phyloP scores from a whole-genome alignment of 2,113 vertebrate genomes.

The Pogonocichla stellata region DNA sequence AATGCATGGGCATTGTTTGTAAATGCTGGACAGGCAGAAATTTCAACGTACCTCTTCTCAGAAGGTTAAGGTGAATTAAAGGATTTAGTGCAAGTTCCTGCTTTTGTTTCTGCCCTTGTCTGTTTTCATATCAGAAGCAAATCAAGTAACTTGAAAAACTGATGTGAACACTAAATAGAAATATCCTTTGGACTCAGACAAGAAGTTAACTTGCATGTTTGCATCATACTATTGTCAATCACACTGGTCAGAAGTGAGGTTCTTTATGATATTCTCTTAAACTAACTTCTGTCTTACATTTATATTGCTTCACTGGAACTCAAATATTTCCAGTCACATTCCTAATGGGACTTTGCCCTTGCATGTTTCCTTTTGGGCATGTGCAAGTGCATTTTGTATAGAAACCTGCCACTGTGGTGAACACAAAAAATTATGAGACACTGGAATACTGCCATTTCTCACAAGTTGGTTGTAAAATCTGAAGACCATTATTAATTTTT shows the following conservation, averaged over 20 bases:
- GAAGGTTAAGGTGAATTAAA: neutral
- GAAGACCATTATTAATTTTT: neutral
- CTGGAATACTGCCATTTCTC: neutral
- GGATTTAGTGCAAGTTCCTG: neutral
- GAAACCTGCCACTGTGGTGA: neutral
- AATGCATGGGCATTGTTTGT: neutral
- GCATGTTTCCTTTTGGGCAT: neutral
- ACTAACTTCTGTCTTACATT: constrained; percentile 8
- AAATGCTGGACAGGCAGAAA: neutral
- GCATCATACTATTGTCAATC: neutral
- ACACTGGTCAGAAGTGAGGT: neutral
- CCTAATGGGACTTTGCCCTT: neutral
- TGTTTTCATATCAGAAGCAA: neutral
- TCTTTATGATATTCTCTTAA: neutral
- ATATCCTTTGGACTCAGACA: neutral
- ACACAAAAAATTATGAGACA: neutral
- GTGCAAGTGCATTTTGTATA: constrained; percentile 9
- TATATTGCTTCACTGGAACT: neutral
- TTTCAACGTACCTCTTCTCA: neutral
- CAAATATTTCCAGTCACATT: neutral
- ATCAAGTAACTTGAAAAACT: neutral
- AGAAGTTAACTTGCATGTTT: neutral
- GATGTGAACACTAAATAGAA: neutral
- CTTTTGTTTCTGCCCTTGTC: neutral
- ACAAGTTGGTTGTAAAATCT: neutral